Percentiles rank a stretch among this genome's conserved stretches.
Evolutionary conservation across 2,113 vertebrate genomes (phyloP).

Genomic region (Baryphthengus martii): DNA sequence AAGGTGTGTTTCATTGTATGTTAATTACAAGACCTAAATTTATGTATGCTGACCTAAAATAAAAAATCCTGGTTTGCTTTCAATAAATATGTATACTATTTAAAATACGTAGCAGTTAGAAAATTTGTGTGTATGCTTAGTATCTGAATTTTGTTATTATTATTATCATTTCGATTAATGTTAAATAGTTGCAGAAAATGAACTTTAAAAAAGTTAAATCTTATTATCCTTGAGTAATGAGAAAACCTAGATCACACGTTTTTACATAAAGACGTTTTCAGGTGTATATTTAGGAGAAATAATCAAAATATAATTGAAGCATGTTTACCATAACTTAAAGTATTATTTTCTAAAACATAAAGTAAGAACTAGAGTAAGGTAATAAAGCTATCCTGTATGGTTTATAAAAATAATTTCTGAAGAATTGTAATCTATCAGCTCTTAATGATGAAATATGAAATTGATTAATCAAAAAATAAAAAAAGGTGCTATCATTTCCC

Average conservation of each 20-base stretch:
- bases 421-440: neutral
- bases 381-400: accelerated
- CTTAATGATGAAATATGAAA: neutral
- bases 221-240: neutral
- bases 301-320: neutral
- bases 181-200: neutral
- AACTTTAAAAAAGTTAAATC: neutral
- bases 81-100: neutral
- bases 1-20: neutral
- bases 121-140: neutral
- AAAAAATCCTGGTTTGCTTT: neutral
- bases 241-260: neutral
- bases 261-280: neutral
- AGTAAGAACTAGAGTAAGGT: neutral
- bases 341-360: neutral
- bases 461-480: neutral
- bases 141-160: neutral
- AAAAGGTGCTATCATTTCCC: neutral
- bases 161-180: neutral
- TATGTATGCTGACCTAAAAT: neutral
- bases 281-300: neutral
- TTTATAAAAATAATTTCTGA: neutral
- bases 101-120: neutral
- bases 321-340: neutral
- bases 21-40: neutral